phyloP scores from a whole-genome alignment of 2,888 invertebrate species.

The Agelastica alni region DNA sequence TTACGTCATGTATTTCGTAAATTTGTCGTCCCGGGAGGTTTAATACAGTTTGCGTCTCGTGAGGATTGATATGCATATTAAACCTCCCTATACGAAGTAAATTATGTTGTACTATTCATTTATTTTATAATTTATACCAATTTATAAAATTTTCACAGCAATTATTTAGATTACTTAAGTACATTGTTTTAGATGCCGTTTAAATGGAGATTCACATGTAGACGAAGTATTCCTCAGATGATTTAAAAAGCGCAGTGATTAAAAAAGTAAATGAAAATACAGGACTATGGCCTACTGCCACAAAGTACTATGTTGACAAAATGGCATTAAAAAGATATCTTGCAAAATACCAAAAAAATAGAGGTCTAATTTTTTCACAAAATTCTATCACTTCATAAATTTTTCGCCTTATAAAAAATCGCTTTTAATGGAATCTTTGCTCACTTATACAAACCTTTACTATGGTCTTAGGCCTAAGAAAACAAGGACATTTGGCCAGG shows the following conservation, averaged over 20 bases:
- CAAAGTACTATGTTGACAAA: constrained; percentile 7
- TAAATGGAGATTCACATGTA: too few species aligned
- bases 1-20: background rate
- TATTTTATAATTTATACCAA: background rate
- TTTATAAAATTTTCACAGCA: background rate
- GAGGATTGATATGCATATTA: background rate
- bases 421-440: constrained; percentile 30
- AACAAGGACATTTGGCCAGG: background rate
- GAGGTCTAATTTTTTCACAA: too few species aligned
- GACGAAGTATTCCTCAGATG: background rate
- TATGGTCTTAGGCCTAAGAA: background rate
- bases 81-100: background rate
- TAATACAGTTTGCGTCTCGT: background rate
- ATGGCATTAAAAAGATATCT: constrained; percentile 2
- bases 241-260: background rate
- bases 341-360: constrained; percentile 11
- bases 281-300: background rate
- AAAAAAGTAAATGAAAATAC: too few species aligned
- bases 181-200: background rate
- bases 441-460: constrained; percentile 24
- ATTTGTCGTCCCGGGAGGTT: too few species aligned
- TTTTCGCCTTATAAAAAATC: constrained; percentile 21
- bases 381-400: constrained; percentile 21
- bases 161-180: background rate
- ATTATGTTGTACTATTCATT: background rate